These are phyloP conservation scores for Stichopus horrens DNA, from an alignment of 53 echinoderm and acorn worm genomes.

Conservation along the genomic window DNA sequence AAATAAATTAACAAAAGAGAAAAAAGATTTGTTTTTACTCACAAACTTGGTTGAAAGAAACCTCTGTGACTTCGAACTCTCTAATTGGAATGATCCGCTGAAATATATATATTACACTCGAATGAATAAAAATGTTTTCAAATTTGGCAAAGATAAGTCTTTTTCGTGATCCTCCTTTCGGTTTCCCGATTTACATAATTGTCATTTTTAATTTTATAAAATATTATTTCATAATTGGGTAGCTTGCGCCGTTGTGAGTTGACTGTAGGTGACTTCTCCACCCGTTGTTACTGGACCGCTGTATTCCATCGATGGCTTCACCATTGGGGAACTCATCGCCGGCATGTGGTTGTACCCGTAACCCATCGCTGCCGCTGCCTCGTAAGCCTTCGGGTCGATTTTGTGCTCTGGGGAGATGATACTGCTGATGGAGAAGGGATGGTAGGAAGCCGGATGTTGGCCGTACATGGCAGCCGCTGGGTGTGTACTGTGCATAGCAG, in stretches of 20 bases:
- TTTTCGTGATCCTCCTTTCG: not conserved
- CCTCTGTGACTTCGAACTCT: not conserved
- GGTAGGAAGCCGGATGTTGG: constrained; percentile 84
- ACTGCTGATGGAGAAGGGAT: constrained; percentile 95
- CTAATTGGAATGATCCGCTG: not conserved
- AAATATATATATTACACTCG: constrained; percentile 6
- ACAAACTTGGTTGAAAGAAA: not conserved
- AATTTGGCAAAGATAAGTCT: not conserved
- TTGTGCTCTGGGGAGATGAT: constrained; percentile 91
- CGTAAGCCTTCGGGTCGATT: constrained; percentile 94
- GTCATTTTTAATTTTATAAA: not conserved
- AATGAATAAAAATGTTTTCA: not conserved
- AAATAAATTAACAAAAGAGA: too few species aligned
- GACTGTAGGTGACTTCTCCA: constrained; percentile 90
- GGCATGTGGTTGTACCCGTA: constrained; percentile 88
- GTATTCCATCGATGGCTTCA: constrained; percentile 88
- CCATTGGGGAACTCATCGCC: constrained; percentile 77
- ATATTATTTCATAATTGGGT: constrained; percentile 50
- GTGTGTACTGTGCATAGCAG: constrained; percentile 72
- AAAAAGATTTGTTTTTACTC: not conserved
- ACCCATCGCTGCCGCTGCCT: constrained; percentile 63
- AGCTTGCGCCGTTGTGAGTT: constrained; percentile 83
- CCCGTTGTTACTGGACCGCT: constrained; percentile 72
- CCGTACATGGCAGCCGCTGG: constrained; percentile 75
- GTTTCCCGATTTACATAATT: not conserved